Percentiles rank a stretch among this genome's conserved stretches.
Conservation (phyloP, 2,888 invertebrate genomes). For the Brassicogethes aeneus region DNA sequence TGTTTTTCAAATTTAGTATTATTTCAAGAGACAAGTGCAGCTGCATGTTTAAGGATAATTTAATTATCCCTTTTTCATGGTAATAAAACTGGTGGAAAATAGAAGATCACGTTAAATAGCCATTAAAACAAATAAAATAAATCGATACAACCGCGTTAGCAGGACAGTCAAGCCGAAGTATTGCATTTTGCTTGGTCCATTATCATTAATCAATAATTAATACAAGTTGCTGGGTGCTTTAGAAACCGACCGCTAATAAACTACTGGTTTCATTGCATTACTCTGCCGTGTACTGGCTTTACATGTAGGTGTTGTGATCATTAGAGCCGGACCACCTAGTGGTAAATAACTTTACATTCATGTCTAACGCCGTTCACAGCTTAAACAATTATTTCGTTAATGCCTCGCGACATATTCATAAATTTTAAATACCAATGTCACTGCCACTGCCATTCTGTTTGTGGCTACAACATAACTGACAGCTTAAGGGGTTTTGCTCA, state of each 20-base stretch:
- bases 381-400: not conserved
- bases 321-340: conserved; percentile 20
- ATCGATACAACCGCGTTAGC: too few species aligned
- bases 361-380: conserved; percentile 1
- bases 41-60: too few species aligned
- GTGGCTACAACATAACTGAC: too few species aligned
- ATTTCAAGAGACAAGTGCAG: too few species aligned
- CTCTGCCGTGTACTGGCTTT: conserved; percentile 9
- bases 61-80: too few species aligned
- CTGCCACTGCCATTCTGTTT: too few species aligned
- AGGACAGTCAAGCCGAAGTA: too few species aligned
- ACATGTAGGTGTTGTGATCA: conserved; percentile 22
- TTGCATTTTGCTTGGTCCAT: conserved; percentile 24
- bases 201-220: conserved; percentile 30
- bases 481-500: too few species aligned
- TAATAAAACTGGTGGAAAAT: too few species aligned
- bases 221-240: conserved; percentile 24
- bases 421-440: not conserved
- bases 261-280: conserved; percentile 22
- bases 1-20: too few species aligned
- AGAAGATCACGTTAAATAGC: too few species aligned
- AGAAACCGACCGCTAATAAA: conserved; percentile 22
- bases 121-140: too few species aligned
- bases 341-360: conserved; percentile 11
- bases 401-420: conserved; percentile 1